Evolutionary conservation across 2,888 invertebrate genomes (phyloP).

Genomic region (Eledone cirrhosa): DNA sequence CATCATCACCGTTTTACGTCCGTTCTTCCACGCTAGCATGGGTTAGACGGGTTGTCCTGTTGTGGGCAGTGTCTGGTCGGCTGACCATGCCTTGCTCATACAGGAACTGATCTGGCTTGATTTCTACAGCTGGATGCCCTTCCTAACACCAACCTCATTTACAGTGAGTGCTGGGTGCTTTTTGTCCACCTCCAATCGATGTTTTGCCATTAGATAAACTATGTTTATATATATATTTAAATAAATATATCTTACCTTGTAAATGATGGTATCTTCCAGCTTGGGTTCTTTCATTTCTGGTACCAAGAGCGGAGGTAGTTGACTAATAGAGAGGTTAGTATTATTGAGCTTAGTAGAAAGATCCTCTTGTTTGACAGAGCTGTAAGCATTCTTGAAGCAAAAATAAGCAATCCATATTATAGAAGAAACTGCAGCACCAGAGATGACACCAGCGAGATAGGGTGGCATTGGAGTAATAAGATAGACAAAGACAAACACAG

Average conservation of each 20-base stretch:
- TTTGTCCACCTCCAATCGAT: no score
- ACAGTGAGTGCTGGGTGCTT: no score
- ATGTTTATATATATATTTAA: no score
- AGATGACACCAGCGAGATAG: conserved; percentile 55
- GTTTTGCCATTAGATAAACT: no score
- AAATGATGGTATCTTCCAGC: conserved; percentile 50
- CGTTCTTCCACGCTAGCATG: no score
- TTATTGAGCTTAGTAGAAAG: conserved; percentile 42
- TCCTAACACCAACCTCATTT: no score
- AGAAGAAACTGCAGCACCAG: conserved; percentile 49
- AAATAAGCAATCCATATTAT: conserved; percentile 46
- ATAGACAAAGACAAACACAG: conserved; percentile 47
- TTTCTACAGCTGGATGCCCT: no score
- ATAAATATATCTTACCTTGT: conserved; percentile 49
- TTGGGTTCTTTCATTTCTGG: conserved; percentile 53
- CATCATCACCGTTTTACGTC: no score
- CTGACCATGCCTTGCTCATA: no score
- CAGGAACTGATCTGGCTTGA: no score
- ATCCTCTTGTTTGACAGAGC: neutral
- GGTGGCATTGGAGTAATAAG: conserved; percentile 58
- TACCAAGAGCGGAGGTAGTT: conserved; percentile 53
- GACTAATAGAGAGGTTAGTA: conserved; percentile 45
- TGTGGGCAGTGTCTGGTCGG: no score
- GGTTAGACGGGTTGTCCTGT: no score
- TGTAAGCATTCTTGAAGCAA: conserved; percentile 46